Base-by-base conservation (phyloP, 2,888 invertebrate genomes). In the Lagria hirta region DNA sequence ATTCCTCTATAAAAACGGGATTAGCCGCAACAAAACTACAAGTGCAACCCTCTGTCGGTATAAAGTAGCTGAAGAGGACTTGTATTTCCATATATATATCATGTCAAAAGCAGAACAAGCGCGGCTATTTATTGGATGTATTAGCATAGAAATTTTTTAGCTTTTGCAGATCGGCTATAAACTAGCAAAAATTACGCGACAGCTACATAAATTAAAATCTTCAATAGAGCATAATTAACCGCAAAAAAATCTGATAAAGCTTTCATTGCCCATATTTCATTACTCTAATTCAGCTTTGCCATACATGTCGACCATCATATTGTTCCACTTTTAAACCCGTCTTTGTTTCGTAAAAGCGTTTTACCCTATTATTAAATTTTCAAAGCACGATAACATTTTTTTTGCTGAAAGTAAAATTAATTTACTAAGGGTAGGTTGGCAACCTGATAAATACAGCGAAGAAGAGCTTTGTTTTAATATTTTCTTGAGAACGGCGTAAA, bases 41-140 rank as follows among this genome's bases (percentile, higher is more conserved):
- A 27, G 13, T 27, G 36, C 36, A 36, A 36, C 27, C 27, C 23
- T n/a, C 18, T 16, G n/a, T 23, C 15, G 33, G 23, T 11, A 14
- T 34, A 14, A 33, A 34, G 23, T 34, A 15, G 16, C 34, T 16
- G 34, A 36, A 36, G 27, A 18, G 36, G 15, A 10, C 28, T 37
- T 37, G 36, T n/a, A 37, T 37, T 37, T 37, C 37, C 37, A 37
- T 37, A 37, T 37, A 37, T 37, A 37, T 37, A 28, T 37, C 28
- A 20, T 28, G 37, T 37, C 37, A 37, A 37, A 37, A 27, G 16
- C 37, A 37, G 37, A 24, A 28, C 37, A 37, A 28, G 26, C 36
- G 36, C 1, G 3, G 35, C 22, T 33, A 22, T 33, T 33, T 34
- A 34, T 34, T 10, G 11, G 8, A 13, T 16, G 27, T 26, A 37